Conservation (phyloP, 2,888 invertebrate species). For the Amiota minor region DNA sequence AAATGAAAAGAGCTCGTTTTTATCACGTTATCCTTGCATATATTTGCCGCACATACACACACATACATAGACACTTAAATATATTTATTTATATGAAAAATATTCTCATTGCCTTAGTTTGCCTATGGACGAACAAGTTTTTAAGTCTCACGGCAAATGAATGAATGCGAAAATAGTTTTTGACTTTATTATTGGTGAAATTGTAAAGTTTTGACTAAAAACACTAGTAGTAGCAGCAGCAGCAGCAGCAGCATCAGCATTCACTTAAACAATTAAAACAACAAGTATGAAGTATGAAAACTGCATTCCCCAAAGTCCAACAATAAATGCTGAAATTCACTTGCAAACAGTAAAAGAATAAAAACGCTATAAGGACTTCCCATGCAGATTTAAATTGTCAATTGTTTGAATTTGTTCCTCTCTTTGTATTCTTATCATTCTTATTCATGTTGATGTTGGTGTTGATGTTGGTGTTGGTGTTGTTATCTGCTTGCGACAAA, state of each 20-base stretch:
- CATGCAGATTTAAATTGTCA: slow-evolving; percentile 20
- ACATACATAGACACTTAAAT: too few relatives aligned
- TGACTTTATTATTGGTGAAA: slow-evolving; percentile 22
- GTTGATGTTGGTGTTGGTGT: slow-evolving; percentile 17
- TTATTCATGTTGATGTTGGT: neutral
- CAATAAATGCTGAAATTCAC: slow-evolving; percentile 7
- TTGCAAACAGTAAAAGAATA: neutral
- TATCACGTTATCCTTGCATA: neutral
- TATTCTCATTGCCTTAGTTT: too few relatives aligned
- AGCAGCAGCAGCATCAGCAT: neutral
- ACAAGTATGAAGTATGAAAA: neutral
- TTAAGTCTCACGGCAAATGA: neutral
- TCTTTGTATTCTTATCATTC: neutral
- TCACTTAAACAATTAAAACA: neutral
- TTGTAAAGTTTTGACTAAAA: slow-evolving; percentile 11
- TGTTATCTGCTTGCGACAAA: slow-evolving; percentile 28
- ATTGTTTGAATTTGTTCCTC: slow-evolving; percentile 9
- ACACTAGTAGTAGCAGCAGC: neutral
- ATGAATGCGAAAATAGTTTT: slow-evolving; percentile 22
- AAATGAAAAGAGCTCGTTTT: slow-evolving; percentile 12
- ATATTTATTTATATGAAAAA: too few relatives aligned
- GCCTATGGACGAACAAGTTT: too few relatives aligned
- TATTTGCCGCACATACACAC: too few relatives aligned
- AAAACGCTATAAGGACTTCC: neutral
- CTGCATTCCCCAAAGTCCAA: slow-evolving; percentile 16